Evolutionary conservation across 2,888 invertebrate species (phyloP), one percentile per base, ranked within the genome.

Genomic region (Cerastis rubricosa): DNA sequence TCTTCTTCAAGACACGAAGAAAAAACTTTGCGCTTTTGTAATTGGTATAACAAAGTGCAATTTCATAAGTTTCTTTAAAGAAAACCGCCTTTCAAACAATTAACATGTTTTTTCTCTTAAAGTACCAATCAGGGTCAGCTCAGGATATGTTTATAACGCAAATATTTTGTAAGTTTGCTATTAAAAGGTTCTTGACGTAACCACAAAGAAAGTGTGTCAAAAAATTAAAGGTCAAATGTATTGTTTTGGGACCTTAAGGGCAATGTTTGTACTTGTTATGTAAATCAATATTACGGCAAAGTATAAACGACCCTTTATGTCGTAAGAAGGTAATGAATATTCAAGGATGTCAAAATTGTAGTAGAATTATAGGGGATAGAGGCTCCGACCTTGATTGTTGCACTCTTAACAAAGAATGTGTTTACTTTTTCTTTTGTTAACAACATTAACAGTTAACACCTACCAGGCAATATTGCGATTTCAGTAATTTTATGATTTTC

Each of bases 201-300:
- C 66, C 49, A 68, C 81, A 75, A 85, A 78, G 88, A 90, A 90
- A 89, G 90, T 87, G 85, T 86, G 90, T 78, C 88, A 80, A 74
- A 63, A 22, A 64, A 64, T 76, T 74, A 80, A 88, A 89, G 87
- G 89, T 86, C 90, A 85, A 67, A 74, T 81, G 75, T 82, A 84
- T 87, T 77, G 82, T 85, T 71, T 71, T 72, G 80, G 86, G 76
- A 82, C 80, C 79, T 68, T 84, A 85, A 87, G 88, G 88, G 84
- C 81, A 51, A 76, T 77, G 80, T 78, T 74, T 77, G 70, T 76
- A 68, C 22, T 40, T 29, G 65, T 79, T 83, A 76, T 83, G 76
- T 74, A 85, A 85, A 87, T 75, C 49, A 40, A 76, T 68, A 75
- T 72, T 69, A 29, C 65, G 57, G 67, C 22, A 49, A 85, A 74